Evolutionary conservation across 2,888 invertebrate species (phyloP).

Genomic region (Octodonta nipae): DNA sequence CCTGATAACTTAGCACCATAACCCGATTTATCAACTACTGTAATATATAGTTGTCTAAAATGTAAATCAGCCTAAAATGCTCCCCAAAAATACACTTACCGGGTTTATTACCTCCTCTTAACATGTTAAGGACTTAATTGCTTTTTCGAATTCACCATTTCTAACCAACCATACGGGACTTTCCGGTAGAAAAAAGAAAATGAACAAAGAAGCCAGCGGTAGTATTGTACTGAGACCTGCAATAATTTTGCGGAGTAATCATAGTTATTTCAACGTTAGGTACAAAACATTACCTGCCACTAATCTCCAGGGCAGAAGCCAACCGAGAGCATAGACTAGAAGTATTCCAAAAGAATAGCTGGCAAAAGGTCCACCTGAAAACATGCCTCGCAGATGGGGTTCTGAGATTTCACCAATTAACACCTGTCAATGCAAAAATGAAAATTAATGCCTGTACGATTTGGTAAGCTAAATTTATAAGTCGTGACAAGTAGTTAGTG

Average conservation of each 20-base stretch:
- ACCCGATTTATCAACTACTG: too few relatives aligned
- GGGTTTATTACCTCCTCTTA: slow-evolving; percentile 27
- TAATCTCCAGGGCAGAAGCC: slow-evolving; percentile 52
- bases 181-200: slow-evolving; percentile 56
- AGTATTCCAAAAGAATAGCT: slow-evolving; percentile 64
- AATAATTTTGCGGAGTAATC: slow-evolving; percentile 15
- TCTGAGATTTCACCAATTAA: slow-evolving; percentile 65
- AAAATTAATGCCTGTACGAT: too few relatives aligned
- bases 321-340: slow-evolving; percentile 57
- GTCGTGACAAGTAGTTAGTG: too few relatives aligned
- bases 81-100: too few relatives aligned
- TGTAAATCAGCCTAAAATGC: too few relatives aligned
- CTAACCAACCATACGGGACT: slow-evolving; percentile 63
- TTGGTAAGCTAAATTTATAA: too few relatives aligned
- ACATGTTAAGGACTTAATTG: slow-evolving; percentile 31
- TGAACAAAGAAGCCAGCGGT: slow-evolving; percentile 46
- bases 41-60: too few relatives aligned
- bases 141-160: slow-evolving; percentile 41
- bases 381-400: slow-evolving; percentile 52
- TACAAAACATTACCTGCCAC: slow-evolving; percentile 42
- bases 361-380: slow-evolving; percentile 59
- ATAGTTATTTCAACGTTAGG: background rate
- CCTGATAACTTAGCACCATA: too few relatives aligned
- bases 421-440: slow-evolving; percentile 47
- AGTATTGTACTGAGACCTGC: slow-evolving; percentile 43